phyloP scores from a whole-genome alignment of 2,888 invertebrate genomes.

The Philopedon plagiatum region DNA sequence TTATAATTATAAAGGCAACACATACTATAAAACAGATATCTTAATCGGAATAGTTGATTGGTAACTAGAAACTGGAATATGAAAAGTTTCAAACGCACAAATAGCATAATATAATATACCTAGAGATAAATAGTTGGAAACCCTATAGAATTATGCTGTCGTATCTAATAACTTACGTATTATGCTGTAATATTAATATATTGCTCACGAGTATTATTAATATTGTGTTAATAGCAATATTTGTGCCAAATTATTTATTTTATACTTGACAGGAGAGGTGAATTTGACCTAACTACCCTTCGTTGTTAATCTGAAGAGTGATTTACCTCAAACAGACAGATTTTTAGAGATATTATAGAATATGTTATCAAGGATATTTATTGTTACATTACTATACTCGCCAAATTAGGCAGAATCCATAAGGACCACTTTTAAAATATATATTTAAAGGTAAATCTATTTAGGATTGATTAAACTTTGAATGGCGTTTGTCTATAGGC shows the following conservation, averaged over 20 bases:
- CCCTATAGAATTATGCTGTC: slow-evolving; percentile 15
- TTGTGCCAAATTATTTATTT: slow-evolving; percentile 9
- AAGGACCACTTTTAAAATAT: too few species aligned
- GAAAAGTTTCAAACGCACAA: slow-evolving; percentile 37
- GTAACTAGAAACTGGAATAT: slow-evolving; percentile 22
- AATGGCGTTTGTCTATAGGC: too few species aligned
- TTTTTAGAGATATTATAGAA: too few species aligned
- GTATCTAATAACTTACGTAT: slow-evolving; percentile 11
- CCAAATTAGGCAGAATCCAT: too few species aligned
- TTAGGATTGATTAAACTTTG: too few species aligned
- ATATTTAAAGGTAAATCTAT: too few species aligned
- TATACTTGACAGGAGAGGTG: neutral
- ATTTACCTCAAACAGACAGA: too few species aligned
- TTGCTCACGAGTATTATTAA: slow-evolving; percentile 19
- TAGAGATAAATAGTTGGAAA: slow-evolving; percentile 24
- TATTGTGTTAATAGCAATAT: slow-evolving; percentile 17
- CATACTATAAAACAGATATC: neutral
- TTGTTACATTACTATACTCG: too few species aligned
- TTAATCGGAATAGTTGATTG: slow-evolving; percentile 7
- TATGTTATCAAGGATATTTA: too few species aligned
- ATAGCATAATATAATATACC: slow-evolving; percentile 31
- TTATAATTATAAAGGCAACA: neutral
- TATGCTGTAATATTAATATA: slow-evolving; percentile 20
- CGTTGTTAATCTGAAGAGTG: too few species aligned
- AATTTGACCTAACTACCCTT: too few species aligned